These are phyloP conservation scores for Hirtodrosophila confusa DNA, from an alignment of 2,888 invertebrate genomes.

Conservation along the genomic window DNA sequence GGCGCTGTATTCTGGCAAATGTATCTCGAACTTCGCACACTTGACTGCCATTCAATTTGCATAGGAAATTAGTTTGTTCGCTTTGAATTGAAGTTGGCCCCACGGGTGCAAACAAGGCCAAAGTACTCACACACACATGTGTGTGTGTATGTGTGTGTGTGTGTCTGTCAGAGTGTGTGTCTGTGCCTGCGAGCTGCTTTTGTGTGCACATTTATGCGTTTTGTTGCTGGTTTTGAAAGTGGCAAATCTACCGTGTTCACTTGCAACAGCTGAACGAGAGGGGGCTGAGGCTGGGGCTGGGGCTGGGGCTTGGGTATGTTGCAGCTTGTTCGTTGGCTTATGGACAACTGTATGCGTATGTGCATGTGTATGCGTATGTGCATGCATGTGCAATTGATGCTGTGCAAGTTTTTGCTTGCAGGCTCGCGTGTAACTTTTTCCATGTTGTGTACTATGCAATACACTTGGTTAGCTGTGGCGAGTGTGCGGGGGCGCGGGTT, in stretches of 20 bases:
- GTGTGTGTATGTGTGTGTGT: too few species aligned
- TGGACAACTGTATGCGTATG: constrained; percentile 25
- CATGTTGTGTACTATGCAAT: constrained; percentile 41
- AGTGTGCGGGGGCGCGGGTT: too few species aligned
- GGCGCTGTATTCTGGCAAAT: constrained; percentile 68
- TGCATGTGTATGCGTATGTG: constrained; percentile 11
- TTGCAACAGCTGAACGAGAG: constrained; percentile 41
- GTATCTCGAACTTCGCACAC: constrained; percentile 81
- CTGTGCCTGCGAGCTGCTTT: constrained; percentile 24
- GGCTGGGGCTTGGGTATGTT: not conserved
- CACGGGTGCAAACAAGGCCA: constrained; percentile 76
- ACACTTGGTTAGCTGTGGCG: constrained; percentile 37
- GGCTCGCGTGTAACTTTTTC: constrained; percentile 41
- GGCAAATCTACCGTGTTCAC: constrained; percentile 59
- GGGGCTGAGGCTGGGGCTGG: not conserved
- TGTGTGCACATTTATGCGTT: constrained; percentile 64
- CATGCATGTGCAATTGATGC: constrained; percentile 14
- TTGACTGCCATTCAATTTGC: constrained; percentile 82
- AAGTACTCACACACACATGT: constrained; percentile 49
- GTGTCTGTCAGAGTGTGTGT: too few species aligned
- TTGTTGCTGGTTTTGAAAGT: constrained; percentile 58
- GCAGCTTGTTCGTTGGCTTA: constrained; percentile 25
- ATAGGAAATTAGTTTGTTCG: constrained; percentile 82
- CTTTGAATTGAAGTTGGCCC: constrained; percentile 79
- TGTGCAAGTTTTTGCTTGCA: constrained; percentile 29